Evolutionary conservation across 37 sponge, comb jelly and placozoan species (phyloP).

Genomic region (Cliona cf. orientalis): DNA sequence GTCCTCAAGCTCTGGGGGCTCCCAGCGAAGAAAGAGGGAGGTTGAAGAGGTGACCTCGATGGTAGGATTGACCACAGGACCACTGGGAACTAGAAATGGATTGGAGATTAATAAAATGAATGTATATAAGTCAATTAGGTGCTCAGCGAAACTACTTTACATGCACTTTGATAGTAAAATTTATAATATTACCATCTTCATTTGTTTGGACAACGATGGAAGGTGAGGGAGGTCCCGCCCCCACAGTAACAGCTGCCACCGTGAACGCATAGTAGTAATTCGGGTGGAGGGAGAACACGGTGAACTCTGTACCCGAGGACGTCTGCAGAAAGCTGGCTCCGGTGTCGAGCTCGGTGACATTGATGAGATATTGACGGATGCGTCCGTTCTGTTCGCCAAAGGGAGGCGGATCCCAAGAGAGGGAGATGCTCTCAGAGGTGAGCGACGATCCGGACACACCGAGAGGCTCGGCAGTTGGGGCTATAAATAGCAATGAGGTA

Average conservation of each 20-base stretch:
- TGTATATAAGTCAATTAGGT: too few relatives aligned
- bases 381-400: slow-evolving; percentile 21
- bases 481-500: too few relatives aligned
- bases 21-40: neutral
- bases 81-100: slow-evolving; percentile 16
- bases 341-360: slow-evolving; percentile 7
- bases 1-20: slow-evolving; percentile 15
- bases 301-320: neutral
- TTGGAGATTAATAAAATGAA: too few relatives aligned
- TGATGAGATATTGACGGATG: slow-evolving; percentile 20
- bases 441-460: neutral
- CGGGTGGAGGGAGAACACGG: slow-evolving; percentile 21
- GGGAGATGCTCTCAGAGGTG: neutral
- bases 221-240: neutral
- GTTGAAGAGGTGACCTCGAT: neutral
- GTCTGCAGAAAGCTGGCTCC: neutral
- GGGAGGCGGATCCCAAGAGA: slow-evolving; percentile 34
- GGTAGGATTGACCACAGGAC: neutral
- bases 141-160: too few relatives aligned
- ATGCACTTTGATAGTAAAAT: too few relatives aligned
- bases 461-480: slow-evolving; percentile 15
- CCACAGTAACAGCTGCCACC: slow-evolving; percentile 5
- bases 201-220: neutral
- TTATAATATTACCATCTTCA: slow-evolving; percentile 21
- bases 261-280: slow-evolving; percentile 22